Evolutionary conservation across 2,888 invertebrate genomes (phyloP).

Genomic region (Cryptus armator): DNA sequence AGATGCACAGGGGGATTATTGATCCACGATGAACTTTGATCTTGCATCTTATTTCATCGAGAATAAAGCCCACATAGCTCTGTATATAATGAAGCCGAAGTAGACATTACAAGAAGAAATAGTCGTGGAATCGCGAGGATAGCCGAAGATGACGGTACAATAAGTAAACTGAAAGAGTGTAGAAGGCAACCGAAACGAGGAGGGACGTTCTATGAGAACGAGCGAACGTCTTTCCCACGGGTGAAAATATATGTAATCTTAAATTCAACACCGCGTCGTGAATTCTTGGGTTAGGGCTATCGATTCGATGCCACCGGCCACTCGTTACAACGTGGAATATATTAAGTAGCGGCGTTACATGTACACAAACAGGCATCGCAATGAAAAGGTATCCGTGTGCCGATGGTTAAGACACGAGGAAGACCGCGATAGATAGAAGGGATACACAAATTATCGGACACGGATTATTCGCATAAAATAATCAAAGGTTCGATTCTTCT

Average conservation of each 20-base stretch:
- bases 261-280: slow-evolving; percentile 62
- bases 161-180: slow-evolving; percentile 29
- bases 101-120: slow-evolving; percentile 44
- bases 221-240: slow-evolving; percentile 63
- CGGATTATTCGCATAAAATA: neutral
- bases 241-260: slow-evolving; percentile 66
- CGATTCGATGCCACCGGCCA: slow-evolving; percentile 61
- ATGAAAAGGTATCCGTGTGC: neutral
- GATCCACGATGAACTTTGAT: slow-evolving; percentile 46
- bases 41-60: slow-evolving; percentile 33
- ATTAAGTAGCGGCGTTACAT: slow-evolving; percentile 49
- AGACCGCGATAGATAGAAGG: neutral
- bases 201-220: slow-evolving; percentile 43
- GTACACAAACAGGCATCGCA: slow-evolving; percentile 13
- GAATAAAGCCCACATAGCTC: neutral
- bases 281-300: slow-evolving; percentile 54
- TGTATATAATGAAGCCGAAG: slow-evolving; percentile 10
- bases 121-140: slow-evolving; percentile 48
- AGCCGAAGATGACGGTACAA: slow-evolving; percentile 27
- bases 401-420: slow-evolving; percentile 13
- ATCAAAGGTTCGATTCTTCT: neutral
- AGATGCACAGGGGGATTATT: neutral
- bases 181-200: slow-evolving; percentile 5
- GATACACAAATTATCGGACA: slow-evolving; percentile 9
- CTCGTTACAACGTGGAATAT: slow-evolving; percentile 61